These are phyloP conservation scores for Amphiprion clarkii DNA, from an alignment of 2,797 vertebrate species.

Conservation along the genomic window DNA sequence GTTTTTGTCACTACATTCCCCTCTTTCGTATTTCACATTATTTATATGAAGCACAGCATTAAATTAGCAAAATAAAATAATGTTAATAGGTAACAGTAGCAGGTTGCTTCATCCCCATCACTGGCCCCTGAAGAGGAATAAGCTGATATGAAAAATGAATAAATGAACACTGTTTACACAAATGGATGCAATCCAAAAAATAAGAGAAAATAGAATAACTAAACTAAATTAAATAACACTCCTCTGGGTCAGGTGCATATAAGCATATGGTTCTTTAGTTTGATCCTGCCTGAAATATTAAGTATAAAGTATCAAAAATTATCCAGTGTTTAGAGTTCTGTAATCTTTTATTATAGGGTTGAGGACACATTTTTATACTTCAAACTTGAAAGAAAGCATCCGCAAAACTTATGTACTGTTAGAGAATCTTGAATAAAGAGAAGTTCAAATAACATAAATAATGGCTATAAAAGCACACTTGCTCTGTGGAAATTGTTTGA, in stretches of 20 bases:
- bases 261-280: not conserved
- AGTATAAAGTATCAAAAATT: not conserved
- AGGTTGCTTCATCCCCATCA: not conserved
- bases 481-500: conserved; percentile 34
- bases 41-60: not conserved
- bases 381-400: conserved; percentile 1
- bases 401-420: not conserved
- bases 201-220: not conserved
- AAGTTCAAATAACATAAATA: conserved; percentile 22
- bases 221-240: not conserved
- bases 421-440: conserved; percentile 4
- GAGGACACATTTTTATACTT: not conserved
- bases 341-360: conserved; percentile 17
- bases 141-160: not conserved
- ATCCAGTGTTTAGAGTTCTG: not conserved
- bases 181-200: not conserved
- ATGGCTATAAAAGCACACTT: conserved; percentile 3
- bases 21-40: not conserved
- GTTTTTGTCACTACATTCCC: not conserved
- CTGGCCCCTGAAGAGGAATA: conserved; percentile 5
- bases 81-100: too few relatives aligned
- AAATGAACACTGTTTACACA: not conserved
- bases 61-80: not conserved
- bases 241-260: not conserved
- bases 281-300: conserved; percentile 11